Evolutionary conservation across 2,797 vertebrate genomes (phyloP), one percentile per base, ranked within the genome.

Genomic region (Ctenopoma kingsleyae): DNA sequence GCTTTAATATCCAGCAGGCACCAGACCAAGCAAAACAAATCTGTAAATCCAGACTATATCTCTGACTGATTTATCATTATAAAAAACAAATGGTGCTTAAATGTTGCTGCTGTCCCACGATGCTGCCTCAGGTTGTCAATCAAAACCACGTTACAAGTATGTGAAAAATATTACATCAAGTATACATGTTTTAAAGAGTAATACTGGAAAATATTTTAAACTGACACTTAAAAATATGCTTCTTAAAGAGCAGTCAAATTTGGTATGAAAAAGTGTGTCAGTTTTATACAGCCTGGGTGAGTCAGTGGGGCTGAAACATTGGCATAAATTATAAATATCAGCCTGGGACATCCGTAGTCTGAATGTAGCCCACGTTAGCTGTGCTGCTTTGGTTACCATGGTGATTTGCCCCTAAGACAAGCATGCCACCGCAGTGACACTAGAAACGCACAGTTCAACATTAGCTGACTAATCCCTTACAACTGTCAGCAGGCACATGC

Each of bases 311-410:
- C 67, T 76, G 51, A 83, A 78, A 32, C 59, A 11, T 25, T 51
- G 61, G 22, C 48, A 69, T 83, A 23, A 80, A 84, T 80, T 82
- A 75, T 84, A 65, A 74, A 89, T 74, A 84, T 65, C 55, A 73
- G 46, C 64, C n/a, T 7, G 36, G 69, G 69, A 81, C 58, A 71
- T 68, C 69, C 75, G 62, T 58, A 1, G 55, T 66, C 71, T 75
- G 47, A 74, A 75, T 72, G 80, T 61, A 66, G 68, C 40, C 50
- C 70, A 38, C 53, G 43, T 55, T 52, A 54, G 59, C 67, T 1
- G 49, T 2, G 25, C 72, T 64, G 67, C 60, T 58, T 81, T 19
- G 20, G 55, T 69, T 77, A 68, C 65, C 46, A 56, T 59, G 66
- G 23, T 9, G 8, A 43, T 65, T 46, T 25, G n/a, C 25, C 8